Percentiles rank a stretch among this genome's conserved stretches.
Evolutionary conservation across 2,797 vertebrate species (phyloP).

Genomic region (Tenualosa thibaudeaui): DNA sequence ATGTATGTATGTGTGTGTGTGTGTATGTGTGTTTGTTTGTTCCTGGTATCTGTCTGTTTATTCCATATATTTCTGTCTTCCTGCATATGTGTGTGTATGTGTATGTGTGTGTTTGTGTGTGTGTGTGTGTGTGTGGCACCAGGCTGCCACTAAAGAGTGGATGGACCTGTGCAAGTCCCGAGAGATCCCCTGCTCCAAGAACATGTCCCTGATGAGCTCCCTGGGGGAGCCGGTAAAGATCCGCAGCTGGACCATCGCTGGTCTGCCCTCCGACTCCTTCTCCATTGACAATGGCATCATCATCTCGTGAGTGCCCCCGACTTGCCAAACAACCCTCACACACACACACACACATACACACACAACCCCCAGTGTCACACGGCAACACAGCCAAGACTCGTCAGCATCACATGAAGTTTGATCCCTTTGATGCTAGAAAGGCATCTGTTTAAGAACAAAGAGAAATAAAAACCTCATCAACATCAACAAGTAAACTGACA

Average conservation of each 20-base stretch:
- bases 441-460: not conserved
- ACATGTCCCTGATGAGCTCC: constrained; percentile 80
- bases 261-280: constrained; percentile 87
- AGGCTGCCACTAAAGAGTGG: constrained; percentile 87
- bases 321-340: too few species aligned
- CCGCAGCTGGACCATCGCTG: constrained; percentile 86
- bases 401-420: not conserved
- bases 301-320: constrained; percentile 78
- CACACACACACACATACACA: too few species aligned
- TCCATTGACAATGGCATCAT: constrained; percentile 90
- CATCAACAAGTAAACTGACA: not conserved
- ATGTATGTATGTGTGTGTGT: constrained; percentile 9
- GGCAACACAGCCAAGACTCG: not conserved
- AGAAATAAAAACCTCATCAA: not conserved
- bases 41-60: not conserved
- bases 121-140: constrained; percentile 28
- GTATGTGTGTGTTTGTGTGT: not conserved
- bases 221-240: constrained; percentile 87
- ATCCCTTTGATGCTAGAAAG: not conserved
- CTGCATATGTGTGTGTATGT: not conserved
- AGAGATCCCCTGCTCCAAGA: constrained; percentile 82
- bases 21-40: constrained; percentile 6
- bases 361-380: too few species aligned
- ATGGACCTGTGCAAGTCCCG: constrained; percentile 72
- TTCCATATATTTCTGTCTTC: not conserved